These are phyloP conservation scores for Coecobrya sp. DNA, from an alignment of 2,888 invertebrate genomes.

Conservation along the genomic window DNA sequence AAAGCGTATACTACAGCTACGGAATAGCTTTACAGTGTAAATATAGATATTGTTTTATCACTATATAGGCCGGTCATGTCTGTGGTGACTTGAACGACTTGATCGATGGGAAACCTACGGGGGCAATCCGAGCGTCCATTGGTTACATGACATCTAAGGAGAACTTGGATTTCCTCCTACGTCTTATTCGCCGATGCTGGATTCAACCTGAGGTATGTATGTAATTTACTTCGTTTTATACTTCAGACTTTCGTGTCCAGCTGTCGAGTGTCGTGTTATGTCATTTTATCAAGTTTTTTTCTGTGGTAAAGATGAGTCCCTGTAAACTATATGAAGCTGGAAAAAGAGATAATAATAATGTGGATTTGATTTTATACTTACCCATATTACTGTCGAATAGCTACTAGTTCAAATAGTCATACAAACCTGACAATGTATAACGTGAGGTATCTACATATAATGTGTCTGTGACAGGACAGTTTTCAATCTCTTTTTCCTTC, in stretches of 20 bases:
- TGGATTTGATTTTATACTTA: conserved; percentile 58
- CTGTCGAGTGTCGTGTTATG: conserved; percentile 58
- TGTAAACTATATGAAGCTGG: neutral
- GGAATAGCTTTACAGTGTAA: neutral
- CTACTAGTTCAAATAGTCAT: neutral
- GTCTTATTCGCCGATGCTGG: conserved; percentile 85
- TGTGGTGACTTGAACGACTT: conserved; percentile 97
- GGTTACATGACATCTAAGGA: conserved; percentile 94
- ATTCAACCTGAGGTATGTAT: conserved; percentile 81
- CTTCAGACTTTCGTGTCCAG: conserved; percentile 29
- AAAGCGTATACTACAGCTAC: conserved; percentile 84
- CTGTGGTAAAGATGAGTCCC: neutral
- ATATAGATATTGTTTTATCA: neutral
- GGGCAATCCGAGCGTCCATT: conserved; percentile 96
- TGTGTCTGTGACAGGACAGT: conserved; percentile 46
- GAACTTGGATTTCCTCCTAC: conserved; percentile 85
- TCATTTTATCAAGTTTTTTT: conserved; percentile 73
- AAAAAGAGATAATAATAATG: conserved; percentile 39
- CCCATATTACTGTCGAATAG: neutral
- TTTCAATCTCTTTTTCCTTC: conserved; percentile 70
- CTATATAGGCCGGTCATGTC: conserved; percentile 92
- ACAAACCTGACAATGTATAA: neutral
- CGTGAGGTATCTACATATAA: conserved; percentile 38
- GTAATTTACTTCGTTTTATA: conserved; percentile 49
- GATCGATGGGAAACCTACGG: conserved; percentile 95